These are phyloP conservation scores for Spodoptera exigua DNA, from an alignment of 2,888 invertebrate species.

Conservation along the genomic window DNA sequence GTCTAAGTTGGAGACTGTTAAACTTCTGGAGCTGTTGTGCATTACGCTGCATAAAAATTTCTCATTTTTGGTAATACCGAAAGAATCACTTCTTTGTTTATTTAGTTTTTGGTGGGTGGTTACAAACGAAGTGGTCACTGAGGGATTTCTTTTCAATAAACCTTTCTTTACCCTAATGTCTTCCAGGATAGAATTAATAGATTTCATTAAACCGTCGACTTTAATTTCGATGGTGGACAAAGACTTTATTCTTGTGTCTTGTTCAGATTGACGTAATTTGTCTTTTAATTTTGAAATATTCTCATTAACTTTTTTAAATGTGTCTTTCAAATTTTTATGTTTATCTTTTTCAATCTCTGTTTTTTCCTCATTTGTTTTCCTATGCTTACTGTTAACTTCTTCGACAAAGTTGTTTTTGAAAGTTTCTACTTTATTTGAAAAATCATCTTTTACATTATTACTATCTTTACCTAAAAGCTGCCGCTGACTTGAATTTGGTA, in stretches of 20 bases:
- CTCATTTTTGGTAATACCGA: conserved; percentile 42
- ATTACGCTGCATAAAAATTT: conserved; percentile 50
- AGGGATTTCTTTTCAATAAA: conserved; percentile 35
- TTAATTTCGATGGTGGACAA: conserved; percentile 72
- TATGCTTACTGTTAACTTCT: not conserved
- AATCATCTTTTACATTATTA: not conserved
- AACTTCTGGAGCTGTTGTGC: conserved; percentile 48
- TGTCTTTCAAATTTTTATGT: conserved; percentile 50
- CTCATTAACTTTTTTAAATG: conserved; percentile 48
- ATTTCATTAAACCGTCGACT: conserved; percentile 69
- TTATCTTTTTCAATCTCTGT: conserved; percentile 10
- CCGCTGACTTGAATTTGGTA: too few species aligned
- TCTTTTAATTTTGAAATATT: conserved; percentile 59
- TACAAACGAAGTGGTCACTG: conserved; percentile 43
- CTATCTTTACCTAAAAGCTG: too few species aligned
- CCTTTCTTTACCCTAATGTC: conserved; percentile 64
- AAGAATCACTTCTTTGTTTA: conserved; percentile 52
- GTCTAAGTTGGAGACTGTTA: conserved; percentile 38
- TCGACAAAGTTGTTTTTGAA: not conserved
- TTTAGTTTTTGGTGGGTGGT: conserved; percentile 31
- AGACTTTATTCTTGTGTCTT: conserved; percentile 49
- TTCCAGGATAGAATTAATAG: conserved; percentile 69
- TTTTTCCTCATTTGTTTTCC: conserved; percentile 7
- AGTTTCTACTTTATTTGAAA: not conserved
- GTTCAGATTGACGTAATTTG: conserved; percentile 48